Percentiles rank a stretch among this genome's conserved stretches.
Conservation (phyloP, 2,888 invertebrate species). For the Autographa pulchrina region DNA sequence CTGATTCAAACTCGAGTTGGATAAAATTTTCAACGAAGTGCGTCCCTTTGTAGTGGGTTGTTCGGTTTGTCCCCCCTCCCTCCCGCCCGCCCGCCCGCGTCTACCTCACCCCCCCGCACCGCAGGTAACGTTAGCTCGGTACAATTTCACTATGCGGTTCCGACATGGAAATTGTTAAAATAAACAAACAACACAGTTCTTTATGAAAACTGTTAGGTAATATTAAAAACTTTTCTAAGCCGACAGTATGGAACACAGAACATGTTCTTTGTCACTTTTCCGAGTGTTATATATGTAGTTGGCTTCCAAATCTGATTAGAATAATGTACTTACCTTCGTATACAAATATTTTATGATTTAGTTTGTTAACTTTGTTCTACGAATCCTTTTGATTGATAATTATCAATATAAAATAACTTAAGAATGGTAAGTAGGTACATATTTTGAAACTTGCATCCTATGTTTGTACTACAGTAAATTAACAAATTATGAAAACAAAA, state of each 20-base stretch:
- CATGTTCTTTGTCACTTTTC: slow-evolving; percentile 29
- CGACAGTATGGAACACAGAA: slow-evolving; percentile 24
- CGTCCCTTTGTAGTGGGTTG: slow-evolving; percentile 66
- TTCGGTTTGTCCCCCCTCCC: slow-evolving; percentile 38
- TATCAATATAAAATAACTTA: too few species aligned
- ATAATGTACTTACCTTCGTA: background rate
- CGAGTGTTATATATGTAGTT: background rate
- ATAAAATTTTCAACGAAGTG: slow-evolving; percentile 62
- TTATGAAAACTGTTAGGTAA: slow-evolving; percentile 36
- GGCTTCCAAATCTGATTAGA: background rate
- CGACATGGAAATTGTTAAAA: slow-evolving; percentile 48
- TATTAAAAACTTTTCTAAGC: slow-evolving; percentile 21
- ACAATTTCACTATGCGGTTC: slow-evolving; percentile 37
- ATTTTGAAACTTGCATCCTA: too few species aligned
- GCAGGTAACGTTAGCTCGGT: slow-evolving; percentile 44
- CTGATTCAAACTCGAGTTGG: slow-evolving; percentile 63
- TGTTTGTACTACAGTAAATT: too few species aligned
- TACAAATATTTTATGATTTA: background rate
- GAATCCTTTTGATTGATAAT: too few species aligned
- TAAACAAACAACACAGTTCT: slow-evolving; percentile 40
- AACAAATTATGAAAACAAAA: too few species aligned
- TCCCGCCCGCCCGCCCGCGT: slow-evolving; percentile 15
- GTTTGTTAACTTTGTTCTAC: too few species aligned
- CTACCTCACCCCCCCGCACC: slow-evolving; percentile 41
- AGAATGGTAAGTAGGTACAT: too few species aligned